Percentiles rank a stretch among this genome's conserved stretches.
Evolutionary conservation across 2,888 invertebrate genomes (phyloP).

Genomic region (Orgyia antiqua): DNA sequence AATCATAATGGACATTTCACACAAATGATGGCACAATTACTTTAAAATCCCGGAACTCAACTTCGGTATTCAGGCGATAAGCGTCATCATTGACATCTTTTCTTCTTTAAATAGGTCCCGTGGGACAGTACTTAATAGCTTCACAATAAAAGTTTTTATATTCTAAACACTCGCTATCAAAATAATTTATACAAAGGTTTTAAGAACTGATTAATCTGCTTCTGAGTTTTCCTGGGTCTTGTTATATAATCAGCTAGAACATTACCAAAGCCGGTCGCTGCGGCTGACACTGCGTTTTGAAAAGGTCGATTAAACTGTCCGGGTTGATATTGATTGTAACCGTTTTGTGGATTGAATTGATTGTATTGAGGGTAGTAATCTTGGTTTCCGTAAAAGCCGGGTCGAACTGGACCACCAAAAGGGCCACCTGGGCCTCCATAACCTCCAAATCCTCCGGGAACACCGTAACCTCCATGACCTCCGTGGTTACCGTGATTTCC

Average conservation of each 20-base stretch:
- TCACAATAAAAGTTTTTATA: too few relatives aligned
- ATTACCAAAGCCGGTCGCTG: constrained; percentile 73
- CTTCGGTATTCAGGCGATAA: too few relatives aligned
- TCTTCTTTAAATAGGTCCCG: too few relatives aligned
- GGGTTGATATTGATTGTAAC: constrained; percentile 18
- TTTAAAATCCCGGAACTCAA: too few relatives aligned
- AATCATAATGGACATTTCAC: too few relatives aligned
- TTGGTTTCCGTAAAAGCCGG: constrained; percentile 16
- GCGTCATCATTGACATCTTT: too few relatives aligned
- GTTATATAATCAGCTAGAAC: constrained; percentile 66
- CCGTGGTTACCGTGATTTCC: constrained; percentile 27
- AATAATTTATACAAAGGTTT: constrained; percentile 59
- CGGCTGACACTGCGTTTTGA: constrained; percentile 52
- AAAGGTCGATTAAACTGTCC: constrained; percentile 42
- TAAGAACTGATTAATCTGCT: constrained; percentile 54
- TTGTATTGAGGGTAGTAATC: constrained; percentile 10
- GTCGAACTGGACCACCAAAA: constrained; percentile 13
- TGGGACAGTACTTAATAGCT: too few relatives aligned
- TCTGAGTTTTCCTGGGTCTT: constrained; percentile 54
- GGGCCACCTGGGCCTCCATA: constrained; percentile 15
- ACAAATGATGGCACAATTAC: too few relatives aligned
- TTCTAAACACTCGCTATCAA: too few relatives aligned
- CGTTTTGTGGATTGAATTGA: constrained; percentile 14
- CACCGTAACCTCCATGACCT: constrained; percentile 16
- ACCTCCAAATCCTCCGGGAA: constrained; percentile 16